phyloP scores from a whole-genome alignment of 1,140 invertebrate species.

The Rhopalosiphum padi region DNA sequence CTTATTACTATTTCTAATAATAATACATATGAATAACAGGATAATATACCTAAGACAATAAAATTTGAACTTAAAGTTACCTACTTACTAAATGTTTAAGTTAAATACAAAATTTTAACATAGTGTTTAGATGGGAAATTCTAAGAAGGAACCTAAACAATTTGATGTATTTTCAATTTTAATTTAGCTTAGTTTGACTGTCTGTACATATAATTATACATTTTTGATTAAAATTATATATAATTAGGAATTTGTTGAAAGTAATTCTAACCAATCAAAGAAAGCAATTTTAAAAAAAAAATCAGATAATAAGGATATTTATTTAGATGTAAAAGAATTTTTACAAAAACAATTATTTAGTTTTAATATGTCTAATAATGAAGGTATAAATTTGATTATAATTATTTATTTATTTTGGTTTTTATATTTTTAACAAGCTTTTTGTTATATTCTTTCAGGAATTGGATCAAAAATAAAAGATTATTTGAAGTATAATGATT shows the following conservation, averaged over 20 bases:
- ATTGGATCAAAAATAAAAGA: neutral
- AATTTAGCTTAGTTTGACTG: neutral
- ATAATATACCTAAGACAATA: neutral
- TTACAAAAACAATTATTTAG: neutral
- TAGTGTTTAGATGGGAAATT: neutral
- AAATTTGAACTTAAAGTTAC: no score
- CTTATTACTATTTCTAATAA: neutral
- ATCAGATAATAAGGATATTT: neutral
- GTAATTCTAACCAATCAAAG: neutral
- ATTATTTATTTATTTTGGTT: neutral
- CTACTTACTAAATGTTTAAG: no score
- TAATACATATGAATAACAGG: neutral
- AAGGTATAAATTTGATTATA: neutral
- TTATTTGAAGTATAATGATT: neutral
- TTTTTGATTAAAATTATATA: neutral
- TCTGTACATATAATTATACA: neutral
- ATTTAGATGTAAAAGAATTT: neutral
- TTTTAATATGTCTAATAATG: neutral
- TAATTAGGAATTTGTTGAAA: neutral
- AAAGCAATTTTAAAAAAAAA: neutral
- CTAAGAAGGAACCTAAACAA: neutral
- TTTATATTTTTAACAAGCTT: neutral
- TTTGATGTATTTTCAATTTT: neutral
- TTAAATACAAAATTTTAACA: no score
- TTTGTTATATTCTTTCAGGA: neutral